Conservation (phyloP, 2,888 invertebrate species). For the Lycia hirtaria region DNA sequence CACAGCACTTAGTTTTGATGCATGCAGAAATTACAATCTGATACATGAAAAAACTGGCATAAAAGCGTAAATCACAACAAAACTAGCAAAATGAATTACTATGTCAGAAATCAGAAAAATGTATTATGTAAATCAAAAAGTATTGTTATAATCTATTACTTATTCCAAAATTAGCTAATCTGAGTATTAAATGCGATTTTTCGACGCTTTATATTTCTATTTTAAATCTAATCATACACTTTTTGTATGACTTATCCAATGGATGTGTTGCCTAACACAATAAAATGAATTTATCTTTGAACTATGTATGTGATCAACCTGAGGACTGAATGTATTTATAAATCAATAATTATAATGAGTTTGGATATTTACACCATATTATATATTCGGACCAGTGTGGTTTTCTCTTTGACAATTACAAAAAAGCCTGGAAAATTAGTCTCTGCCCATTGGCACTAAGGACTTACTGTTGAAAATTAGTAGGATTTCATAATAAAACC, state of each 20-base stretch:
- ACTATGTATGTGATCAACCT: constrained; percentile 64
- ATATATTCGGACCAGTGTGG: no score
- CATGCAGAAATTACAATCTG: constrained; percentile 22
- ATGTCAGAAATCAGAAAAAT: constrained; percentile 13
- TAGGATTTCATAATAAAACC: no score
- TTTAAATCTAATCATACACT: constrained; percentile 27
- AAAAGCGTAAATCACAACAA: background rate
- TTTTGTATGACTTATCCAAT: constrained; percentile 58
- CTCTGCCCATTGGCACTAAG: no score
- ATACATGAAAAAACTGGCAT: constrained; percentile 18
- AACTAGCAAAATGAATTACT: constrained; percentile 1
- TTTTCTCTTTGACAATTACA: no score
- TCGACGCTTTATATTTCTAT: constrained; percentile 29
- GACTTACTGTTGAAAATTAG: no score
- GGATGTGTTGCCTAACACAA: constrained; percentile 59
- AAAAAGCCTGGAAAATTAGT: no score
- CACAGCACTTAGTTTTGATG: constrained; percentile 15
- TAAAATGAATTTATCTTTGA: constrained; percentile 63
- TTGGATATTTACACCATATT: background rate
- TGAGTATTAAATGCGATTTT: constrained; percentile 11
- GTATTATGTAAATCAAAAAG: constrained; percentile 5
- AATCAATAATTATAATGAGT: background rate
- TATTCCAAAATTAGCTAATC: constrained; percentile 18
- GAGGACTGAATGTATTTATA: constrained; percentile 68
- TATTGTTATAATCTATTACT: constrained; percentile 7